Percentiles rank a stretch among this genome's conserved stretches.
These are phyloP conservation scores for Pitta sordida DNA, from an alignment of 2,113 vertebrate species.

Conservation along the genomic window DNA sequence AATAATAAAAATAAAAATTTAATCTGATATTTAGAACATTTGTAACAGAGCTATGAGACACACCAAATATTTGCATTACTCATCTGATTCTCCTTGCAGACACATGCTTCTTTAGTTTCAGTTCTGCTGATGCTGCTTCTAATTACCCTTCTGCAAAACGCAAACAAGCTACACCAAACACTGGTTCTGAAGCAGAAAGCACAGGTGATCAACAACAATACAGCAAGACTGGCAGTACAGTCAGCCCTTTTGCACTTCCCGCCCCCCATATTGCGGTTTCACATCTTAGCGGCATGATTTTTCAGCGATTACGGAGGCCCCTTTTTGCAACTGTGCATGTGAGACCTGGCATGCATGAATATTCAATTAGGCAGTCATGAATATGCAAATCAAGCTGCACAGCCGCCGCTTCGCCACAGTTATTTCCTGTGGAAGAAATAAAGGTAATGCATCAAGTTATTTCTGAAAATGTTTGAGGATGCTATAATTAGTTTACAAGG, in stretches of 20 bases:
- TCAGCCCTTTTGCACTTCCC: too few species aligned
- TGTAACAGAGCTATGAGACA: background rate
- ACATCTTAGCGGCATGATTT: too few species aligned
- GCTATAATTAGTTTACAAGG: background rate
- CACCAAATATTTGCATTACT: constrained; percentile 1
- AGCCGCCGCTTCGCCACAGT: background rate
- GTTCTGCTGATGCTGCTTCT: constrained; percentile 35
- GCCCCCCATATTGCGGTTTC: too few species aligned
- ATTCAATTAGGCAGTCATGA: too few species aligned
- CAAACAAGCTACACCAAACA: background rate
- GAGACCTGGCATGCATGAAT: too few species aligned
- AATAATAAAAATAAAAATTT: background rate
- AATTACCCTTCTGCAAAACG: background rate
- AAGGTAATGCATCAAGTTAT: background rate
- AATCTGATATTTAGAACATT: background rate
- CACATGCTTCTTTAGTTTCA: constrained; percentile 20
- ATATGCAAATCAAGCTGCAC: too few species aligned
- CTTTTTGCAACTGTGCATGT: too few species aligned
- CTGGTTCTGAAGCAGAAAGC: background rate
- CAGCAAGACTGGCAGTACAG: background rate
- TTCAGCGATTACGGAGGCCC: too few species aligned
- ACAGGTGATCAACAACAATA: background rate
- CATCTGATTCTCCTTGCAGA: background rate
- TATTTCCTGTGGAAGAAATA: background rate
- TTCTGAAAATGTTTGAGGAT: background rate